These are phyloP conservation scores for Illadopsis cleaveri DNA, from an alignment of 2,113 vertebrate genomes.

Conservation along the genomic window DNA sequence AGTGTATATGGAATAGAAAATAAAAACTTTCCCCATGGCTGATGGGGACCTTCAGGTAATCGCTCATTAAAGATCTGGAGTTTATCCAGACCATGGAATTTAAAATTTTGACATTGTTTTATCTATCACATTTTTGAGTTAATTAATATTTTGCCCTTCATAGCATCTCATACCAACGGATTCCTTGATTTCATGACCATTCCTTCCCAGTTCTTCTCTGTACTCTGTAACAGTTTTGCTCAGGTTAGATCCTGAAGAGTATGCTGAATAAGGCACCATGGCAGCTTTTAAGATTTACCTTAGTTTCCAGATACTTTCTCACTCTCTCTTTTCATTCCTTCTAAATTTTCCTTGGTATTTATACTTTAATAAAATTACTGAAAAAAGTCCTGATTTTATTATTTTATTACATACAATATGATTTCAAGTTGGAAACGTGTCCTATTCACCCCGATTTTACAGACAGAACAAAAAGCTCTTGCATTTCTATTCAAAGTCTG, in stretches of 20 bases:
- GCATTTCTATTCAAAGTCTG: not conserved
- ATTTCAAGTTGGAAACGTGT: not conserved
- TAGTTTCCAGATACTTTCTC: not conserved
- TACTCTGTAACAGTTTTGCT: not conserved
- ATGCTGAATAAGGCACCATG: accelerated
- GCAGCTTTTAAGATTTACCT: not conserved
- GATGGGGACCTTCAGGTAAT: not conserved
- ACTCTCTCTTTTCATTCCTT: not conserved
- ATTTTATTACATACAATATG: not conserved
- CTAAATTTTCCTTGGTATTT: not conserved
- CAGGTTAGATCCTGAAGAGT: not conserved
- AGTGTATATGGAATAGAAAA: not conserved
- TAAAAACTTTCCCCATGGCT: not conserved
- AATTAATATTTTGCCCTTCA: not conserved
- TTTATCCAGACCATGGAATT: not conserved
- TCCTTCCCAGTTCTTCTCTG: not conserved
- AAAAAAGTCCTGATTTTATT: not conserved
- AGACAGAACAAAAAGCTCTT: not conserved
- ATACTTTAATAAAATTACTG: not conserved
- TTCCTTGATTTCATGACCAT: not conserved
- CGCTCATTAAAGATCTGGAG: not conserved
- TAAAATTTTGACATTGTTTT: not conserved
- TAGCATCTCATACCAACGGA: not conserved
- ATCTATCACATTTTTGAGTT: not conserved
- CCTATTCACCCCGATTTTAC: not conserved